phyloP scores from a whole-genome alignment of 2,797 vertebrate genomes.

The Ispidina picta region DNA sequence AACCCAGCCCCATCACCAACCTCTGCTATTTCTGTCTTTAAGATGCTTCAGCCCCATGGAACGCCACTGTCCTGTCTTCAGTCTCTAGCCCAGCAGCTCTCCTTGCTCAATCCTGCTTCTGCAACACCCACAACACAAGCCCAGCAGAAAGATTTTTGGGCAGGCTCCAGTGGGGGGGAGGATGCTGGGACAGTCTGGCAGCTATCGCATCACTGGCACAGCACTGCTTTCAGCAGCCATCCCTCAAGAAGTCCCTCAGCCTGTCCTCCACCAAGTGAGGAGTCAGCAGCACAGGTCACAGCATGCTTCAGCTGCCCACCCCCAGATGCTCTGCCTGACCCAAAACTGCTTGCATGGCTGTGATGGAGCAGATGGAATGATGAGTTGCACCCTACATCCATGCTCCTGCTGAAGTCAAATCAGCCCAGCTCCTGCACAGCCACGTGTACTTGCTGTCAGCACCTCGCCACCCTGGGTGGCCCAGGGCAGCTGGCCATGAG shows the following conservation, averaged over 20 bases:
- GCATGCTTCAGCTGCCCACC: not conserved
- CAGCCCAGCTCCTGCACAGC: not conserved
- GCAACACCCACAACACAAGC: not conserved
- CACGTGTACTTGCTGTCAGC: fast-evolving
- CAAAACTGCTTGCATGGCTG: not conserved
- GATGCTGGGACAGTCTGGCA: constrained; percentile 37
- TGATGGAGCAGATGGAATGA: not conserved
- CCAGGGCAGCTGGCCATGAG: not conserved
- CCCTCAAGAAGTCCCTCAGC: not conserved
- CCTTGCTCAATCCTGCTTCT: not conserved
- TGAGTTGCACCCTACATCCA: not conserved
- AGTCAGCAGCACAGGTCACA: not conserved
- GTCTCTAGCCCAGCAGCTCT: not conserved
- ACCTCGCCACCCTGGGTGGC: not conserved
- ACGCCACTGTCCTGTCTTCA: not conserved
- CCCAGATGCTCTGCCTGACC: not conserved
- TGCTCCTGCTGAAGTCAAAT: not conserved
- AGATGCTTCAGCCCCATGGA: not conserved
- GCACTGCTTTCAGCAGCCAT: not conserved
- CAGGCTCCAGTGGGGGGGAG: not conserved
- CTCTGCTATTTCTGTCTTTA: not conserved
- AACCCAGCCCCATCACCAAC: not conserved
- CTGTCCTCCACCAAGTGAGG: not conserved
- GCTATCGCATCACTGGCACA: not conserved
- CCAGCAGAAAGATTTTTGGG: not conserved